Evolutionary conservation across 2,797 vertebrate species (phyloP), one percentile per base, ranked within the genome.

Genomic region (Coregonus ussuriensis): DNA sequence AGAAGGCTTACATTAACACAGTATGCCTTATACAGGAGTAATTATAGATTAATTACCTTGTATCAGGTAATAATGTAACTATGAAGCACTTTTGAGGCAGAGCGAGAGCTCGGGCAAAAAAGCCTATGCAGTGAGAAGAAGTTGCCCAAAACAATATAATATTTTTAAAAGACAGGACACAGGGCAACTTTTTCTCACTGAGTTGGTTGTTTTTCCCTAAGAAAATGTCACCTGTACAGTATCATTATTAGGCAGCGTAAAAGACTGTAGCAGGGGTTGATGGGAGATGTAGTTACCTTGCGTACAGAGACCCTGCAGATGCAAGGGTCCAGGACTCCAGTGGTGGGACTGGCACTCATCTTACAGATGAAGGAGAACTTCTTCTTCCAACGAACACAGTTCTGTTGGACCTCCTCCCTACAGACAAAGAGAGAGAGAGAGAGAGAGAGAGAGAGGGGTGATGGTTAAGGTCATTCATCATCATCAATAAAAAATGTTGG

Each of bases 341-440:
- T 97, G 81, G 94, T 91, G 0, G 96, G 93, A 86, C 95, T 98
- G 54, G 96, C 95, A 9, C 95, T 97, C 95, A 99, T 97, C 87
- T 98, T 99, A 86, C 97, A 98, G 85, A 97, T 93, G 31, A 99
- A 99, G 52, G 93, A 96, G 85, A 97, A 98, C 87, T 94, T 97
- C 92, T 96, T 98, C 83, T 89, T 94, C 97, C 97, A 98, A 81
- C 94, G 94, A 41, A 99, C 97, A 0, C 96, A 96, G 90, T 98
- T 98, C 88, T 98, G 96, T 91, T 97, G 96, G 71, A 99, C 96
- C 89, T 99, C 97, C 88, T 97, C 96, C 89, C 96, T 99, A 74
- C 6, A 0, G 37, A 73, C 21, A 79, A 31, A 83, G 56, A 82
- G 37, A 63, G 6, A 70, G 35, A 35, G 56, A 63, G 11, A n/a